Evolutionary conservation across 2,797 vertebrate species (phyloP), one percentile per base, ranked within the genome.

Genomic region (Enteromius treurensis): DNA sequence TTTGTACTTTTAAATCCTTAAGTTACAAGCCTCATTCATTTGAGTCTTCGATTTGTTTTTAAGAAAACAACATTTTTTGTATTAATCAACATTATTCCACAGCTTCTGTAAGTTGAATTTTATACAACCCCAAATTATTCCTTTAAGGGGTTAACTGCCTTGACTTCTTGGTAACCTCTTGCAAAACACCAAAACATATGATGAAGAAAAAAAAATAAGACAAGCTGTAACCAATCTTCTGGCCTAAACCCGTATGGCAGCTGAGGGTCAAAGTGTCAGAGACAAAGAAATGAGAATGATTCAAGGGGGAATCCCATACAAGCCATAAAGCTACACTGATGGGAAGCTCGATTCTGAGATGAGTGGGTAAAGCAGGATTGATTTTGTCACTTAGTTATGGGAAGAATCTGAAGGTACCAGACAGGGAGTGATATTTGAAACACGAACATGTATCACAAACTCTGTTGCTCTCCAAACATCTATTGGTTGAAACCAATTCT

Each of bases 141-240:
- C 5, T 14, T 62, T 62, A 62, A 29, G 5, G 5, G 17, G 8
- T 51, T 53, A 14, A 45, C 34, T 42, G 17, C 1, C 17, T 4
- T 69, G 64, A 69, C 77, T 42, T 70, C 3, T 70, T 0, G 5
- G 1, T 42, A n/a, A 80, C 51, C 67, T 60, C 23, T 80, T 21
- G 68, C 55, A 42, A 73, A 67, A 65, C 64, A 73, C 13, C 47
- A 32, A 2, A 23, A 70, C 37, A 58, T 60, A 47, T 62, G 68
- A 67, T 47, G 26, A 34, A n/a, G 51, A n/a, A 81, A 73, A n/a
- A 73, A n/a, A 23, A 5, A 32, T 3, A 10, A 60, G 10, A 40
- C 67, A 70, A 80, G 67, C 67, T 80, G 79, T 32, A n/a, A 80
- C 79, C 6, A 60, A 47, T 55, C 19, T 60, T 45, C 15, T 58